Conservation (phyloP, 2,888 invertebrate species). For the Blastobasis lacticolella region DNA sequence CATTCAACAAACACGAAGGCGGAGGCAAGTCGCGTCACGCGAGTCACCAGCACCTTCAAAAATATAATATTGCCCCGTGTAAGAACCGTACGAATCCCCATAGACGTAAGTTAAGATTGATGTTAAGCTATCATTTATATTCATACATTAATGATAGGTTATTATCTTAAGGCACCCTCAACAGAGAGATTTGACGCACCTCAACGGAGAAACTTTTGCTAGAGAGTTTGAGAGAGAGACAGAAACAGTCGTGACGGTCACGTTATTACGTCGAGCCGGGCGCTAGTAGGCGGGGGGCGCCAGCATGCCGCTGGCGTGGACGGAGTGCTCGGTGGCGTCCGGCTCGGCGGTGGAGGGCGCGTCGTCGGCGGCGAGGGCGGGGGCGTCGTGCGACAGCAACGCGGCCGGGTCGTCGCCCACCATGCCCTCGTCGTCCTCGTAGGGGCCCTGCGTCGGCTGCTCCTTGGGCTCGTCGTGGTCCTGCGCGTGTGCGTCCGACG, state of each 20-base stretch:
- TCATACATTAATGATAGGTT: too few relatives aligned
- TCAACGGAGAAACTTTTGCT: too few relatives aligned
- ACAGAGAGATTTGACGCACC: too few relatives aligned
- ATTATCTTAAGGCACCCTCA: too few relatives aligned
- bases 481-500: conserved; percentile 58
- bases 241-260: conserved; percentile 25
- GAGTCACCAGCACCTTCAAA: conserved; percentile 71
- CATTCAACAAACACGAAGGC: conserved; percentile 43
- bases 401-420: conserved; percentile 73
- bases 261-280: conserved; percentile 34
- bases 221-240: too few relatives aligned
- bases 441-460: conserved; percentile 76
- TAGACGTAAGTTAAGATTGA: conserved; percentile 1
- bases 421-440: conserved; percentile 73
- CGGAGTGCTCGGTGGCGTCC: conserved; percentile 71
- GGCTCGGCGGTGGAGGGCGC: conserved; percentile 75
- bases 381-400: conserved; percentile 53
- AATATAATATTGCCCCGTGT: conserved; percentile 45
- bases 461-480: conserved; percentile 56
- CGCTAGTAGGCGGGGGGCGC: conserved; percentile 67
- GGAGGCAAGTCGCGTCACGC: conserved; percentile 62
- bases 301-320: conserved; percentile 73
- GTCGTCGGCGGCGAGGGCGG: conserved; percentile 47
- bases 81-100: conserved; percentile 51
- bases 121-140: too few relatives aligned